Base-by-base conservation (phyloP, 2,888 invertebrate species). In the Phengaris arion region DNA sequence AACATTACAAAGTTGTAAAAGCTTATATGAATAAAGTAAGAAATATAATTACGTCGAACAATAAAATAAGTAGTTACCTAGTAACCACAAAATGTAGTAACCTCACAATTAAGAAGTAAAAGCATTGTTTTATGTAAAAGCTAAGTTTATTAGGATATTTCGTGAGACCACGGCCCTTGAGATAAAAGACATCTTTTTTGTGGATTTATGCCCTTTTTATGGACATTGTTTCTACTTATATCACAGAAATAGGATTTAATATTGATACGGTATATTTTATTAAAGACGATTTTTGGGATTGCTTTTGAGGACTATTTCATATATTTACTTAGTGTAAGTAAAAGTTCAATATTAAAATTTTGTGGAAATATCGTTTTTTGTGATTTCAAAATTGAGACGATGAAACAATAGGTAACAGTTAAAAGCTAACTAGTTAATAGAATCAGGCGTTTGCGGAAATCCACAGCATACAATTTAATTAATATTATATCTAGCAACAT, bases 101-200 rank as follows among this genome's bases (percentile, higher is more conserved):
- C 15, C 48, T 70, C 13, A 51, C 12, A 15, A 64, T 64, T 70
- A 51, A 51, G 70, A 51, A 70, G 70, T 22, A 51, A 64, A 70
- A 70, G 48, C 70, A 70, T 51, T 70, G 70, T 70, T 70, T 70
- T 70, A 70, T 69, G 69, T 70, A 15, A 51, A 51, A 70, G 70
- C 51, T 51, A 51, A 54, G 15, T 72, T 72, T 52, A 72, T 52
- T 72, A 54, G 72, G 72, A 22, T 22, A 70, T 70, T 52, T 70
- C 70, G 22, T 70, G 46, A 52, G 51, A 52, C 48, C 15, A 22
- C 4, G 35, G 9, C 22, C 54, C 13, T 46, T 7, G 22, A 52
- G 72, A 72, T 72, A 35, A 72, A 35, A 54, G 72, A 72, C 72
- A 54, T 54, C 9, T 4, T 72, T 72, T 72, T 35, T 52, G 52